Conservation (phyloP, 2,113 vertebrate species). For the Nesogale talazaci region DNA sequence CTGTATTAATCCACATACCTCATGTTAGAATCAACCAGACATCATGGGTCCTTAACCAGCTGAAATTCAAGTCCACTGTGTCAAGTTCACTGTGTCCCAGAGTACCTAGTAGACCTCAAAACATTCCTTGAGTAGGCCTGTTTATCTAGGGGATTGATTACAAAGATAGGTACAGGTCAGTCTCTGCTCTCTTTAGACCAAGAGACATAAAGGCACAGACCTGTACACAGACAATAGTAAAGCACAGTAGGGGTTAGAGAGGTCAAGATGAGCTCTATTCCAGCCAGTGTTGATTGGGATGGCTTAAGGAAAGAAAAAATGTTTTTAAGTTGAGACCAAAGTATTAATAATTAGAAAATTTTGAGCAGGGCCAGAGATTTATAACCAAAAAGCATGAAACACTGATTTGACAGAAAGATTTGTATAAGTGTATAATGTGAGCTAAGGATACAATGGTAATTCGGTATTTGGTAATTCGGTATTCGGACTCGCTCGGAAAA, state of each 20-base stretch:
- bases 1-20: neutral
- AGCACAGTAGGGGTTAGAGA: neutral
- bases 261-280: too few relatives aligned
- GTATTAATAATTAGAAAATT: conserved; percentile 26
- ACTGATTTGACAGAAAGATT: conserved; percentile 40
- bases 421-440: conserved; percentile 15
- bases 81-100: neutral
- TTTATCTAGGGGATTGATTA: conserved; percentile 45
- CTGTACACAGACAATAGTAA: neutral
- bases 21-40: neutral
- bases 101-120: neutral
- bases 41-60: neutral
- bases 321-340: neutral
- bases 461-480: too few relatives aligned
- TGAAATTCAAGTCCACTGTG: conserved; percentile 22
- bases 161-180: neutral
- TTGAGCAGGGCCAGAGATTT: conserved; percentile 41
- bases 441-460: neutral
- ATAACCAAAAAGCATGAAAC: neutral
- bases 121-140: neutral
- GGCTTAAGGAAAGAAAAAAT: neutral
- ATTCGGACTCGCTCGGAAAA: neutral
- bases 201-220: neutral
- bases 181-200: neutral
- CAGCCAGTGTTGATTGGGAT: neutral